Conservation (phyloP, 2,113 vertebrate species). For the Ceyx cyanopectus region DNA sequence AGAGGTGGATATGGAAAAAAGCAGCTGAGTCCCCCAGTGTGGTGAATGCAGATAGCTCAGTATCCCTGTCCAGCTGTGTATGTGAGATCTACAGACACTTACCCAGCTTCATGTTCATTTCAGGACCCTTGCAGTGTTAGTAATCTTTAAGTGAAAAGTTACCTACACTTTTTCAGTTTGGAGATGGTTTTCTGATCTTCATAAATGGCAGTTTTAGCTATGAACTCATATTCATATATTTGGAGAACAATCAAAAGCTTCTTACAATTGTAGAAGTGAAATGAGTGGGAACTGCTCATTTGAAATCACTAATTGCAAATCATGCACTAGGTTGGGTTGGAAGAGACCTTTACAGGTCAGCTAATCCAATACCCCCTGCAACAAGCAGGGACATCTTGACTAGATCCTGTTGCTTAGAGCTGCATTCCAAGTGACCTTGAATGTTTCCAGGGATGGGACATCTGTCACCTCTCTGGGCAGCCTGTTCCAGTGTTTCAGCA, state of each 20-base stretch:
- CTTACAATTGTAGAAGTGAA: neutral
- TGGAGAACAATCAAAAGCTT: neutral
- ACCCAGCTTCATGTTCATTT: neutral
- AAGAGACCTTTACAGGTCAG: neutral
- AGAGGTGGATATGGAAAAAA: neutral
- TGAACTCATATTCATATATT: neutral
- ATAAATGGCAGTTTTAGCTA: neutral
- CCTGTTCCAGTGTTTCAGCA: neutral
- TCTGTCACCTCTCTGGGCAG: neutral
- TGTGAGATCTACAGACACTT: neutral
- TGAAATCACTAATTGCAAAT: accelerated
- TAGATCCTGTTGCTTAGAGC: neutral
- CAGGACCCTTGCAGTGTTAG: neutral
- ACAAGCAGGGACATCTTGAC: accelerated
- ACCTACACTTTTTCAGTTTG: too few species aligned
- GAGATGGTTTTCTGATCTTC: neutral
- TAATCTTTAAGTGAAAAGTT: neutral
- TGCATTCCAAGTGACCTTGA: accelerated
- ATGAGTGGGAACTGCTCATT: neutral
- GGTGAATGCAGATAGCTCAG: neutral
- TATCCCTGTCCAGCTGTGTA: accelerated
- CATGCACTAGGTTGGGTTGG: neutral
- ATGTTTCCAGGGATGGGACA: neutral
- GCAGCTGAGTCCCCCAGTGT: neutral
- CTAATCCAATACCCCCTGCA: neutral